These are phyloP conservation scores for Cantharis lateralis DNA, from an alignment of 2,888 invertebrate genomes.

Conservation along the genomic window DNA sequence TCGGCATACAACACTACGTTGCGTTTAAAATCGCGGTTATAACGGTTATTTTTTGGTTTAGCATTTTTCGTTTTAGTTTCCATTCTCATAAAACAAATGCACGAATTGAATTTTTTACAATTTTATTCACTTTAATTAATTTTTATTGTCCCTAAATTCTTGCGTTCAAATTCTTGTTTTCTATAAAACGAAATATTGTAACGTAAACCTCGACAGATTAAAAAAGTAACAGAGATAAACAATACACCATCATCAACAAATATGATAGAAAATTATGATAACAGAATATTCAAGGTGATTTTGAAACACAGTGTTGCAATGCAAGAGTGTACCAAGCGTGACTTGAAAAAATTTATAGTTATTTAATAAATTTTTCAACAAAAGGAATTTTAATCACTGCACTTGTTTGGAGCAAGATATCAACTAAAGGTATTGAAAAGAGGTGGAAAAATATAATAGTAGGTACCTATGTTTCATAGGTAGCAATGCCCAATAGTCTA, in stretches of 20 bases:
- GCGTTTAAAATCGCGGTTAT: conserved; percentile 47
- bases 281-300: background rate
- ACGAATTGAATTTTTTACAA: background rate
- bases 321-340: background rate
- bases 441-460: too few relatives aligned
- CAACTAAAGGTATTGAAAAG: too few relatives aligned
- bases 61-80: background rate
- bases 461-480: too few relatives aligned
- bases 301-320: background rate
- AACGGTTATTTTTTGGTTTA: conserved; percentile 20
- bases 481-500: too few relatives aligned
- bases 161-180: too few relatives aligned
- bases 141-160: too few relatives aligned
- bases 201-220: background rate
- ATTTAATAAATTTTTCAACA: too few relatives aligned
- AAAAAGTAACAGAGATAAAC: background rate
- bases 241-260: background rate
- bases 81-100: background rate
- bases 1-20: conserved; percentile 48
- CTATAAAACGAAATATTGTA: background rate
- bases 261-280: background rate
- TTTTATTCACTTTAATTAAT: background rate
- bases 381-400: too few relatives aligned
- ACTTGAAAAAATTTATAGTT: too few relatives aligned
- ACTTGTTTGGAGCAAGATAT: too few relatives aligned